Evolutionary conservation across 2,888 invertebrate species (phyloP).

Genomic region (Euphydryas editha): DNA sequence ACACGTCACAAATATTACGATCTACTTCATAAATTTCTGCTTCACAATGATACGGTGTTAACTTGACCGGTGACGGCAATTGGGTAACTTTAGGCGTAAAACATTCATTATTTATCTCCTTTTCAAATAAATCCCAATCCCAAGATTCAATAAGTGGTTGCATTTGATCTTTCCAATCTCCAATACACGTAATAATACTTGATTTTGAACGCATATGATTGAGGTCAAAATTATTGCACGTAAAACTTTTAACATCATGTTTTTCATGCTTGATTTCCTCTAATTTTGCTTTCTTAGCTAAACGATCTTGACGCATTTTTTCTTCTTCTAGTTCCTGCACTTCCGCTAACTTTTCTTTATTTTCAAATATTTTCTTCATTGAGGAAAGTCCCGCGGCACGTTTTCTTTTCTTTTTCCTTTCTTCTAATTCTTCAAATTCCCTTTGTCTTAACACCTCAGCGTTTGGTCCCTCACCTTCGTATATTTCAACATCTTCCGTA

Average conservation of each 20-base stretch:
- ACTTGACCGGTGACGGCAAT: constrained; percentile 77
- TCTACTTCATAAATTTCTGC: constrained; percentile 80
- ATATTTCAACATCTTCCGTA: constrained; percentile 83
- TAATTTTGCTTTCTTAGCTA: constrained; percentile 72
- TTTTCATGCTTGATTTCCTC: constrained; percentile 75
- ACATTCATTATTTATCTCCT: constrained; percentile 77
- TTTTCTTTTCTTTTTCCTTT: constrained; percentile 83
- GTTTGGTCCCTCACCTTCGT: constrained; percentile 88
- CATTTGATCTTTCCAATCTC: constrained; percentile 85
- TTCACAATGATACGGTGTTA: constrained; percentile 77
- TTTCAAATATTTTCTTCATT: constrained; percentile 89
- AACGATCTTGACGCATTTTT: constrained; percentile 68
- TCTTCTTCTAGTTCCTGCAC: constrained; percentile 83
- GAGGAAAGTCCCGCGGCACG: constrained; percentile 86
- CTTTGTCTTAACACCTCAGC: constrained; percentile 85
- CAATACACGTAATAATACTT: constrained; percentile 75
- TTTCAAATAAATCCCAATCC: constrained; percentile 86
- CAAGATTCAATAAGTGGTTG: constrained; percentile 86
- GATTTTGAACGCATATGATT: constrained; percentile 80
- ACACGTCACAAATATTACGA: constrained; percentile 78
- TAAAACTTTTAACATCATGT: constrained; percentile 75
- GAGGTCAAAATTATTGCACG: constrained; percentile 74
- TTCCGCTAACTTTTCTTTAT: constrained; percentile 88
- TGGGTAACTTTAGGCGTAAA: constrained; percentile 71
- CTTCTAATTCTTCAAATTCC: constrained; percentile 82